Conservation (phyloP, 1,140 invertebrate species). For the Drosophila lowei region DNA sequence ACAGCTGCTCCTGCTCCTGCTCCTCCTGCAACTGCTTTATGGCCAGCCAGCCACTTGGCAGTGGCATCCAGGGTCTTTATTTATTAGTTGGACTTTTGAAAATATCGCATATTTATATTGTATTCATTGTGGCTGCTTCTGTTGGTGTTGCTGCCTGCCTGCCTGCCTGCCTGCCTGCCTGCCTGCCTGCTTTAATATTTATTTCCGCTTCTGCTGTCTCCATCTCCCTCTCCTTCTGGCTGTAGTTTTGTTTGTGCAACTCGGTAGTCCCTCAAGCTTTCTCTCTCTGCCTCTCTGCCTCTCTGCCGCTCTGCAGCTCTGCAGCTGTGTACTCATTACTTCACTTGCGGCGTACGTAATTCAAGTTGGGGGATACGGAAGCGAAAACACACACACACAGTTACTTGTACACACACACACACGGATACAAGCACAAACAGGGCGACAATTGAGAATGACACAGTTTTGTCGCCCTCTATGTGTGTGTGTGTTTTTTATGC, state of each 20-base stretch:
- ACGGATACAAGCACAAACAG: conserved; percentile 7
- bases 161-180: neutral
- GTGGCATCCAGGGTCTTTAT: conserved; percentile 37
- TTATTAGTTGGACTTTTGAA: conserved; percentile 77
- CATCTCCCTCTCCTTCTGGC: conserved; percentile 2
- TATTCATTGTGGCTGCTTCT: conserved; percentile 63
- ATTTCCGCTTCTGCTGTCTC: conserved; percentile 59
- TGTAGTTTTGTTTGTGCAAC: conserved; percentile 27
- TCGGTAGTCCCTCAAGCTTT: conserved; percentile 38
- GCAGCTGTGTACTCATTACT: conserved; percentile 74
- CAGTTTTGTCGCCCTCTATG: conserved; percentile 57
- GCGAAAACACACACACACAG: conserved; percentile 16
- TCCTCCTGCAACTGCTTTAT: conserved; percentile 33
- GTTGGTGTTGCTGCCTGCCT: neutral
- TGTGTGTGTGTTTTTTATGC: conserved; percentile 26
- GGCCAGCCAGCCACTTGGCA: conserved; percentile 46
- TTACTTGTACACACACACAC: no score
- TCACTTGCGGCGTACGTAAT: conserved; percentile 79
- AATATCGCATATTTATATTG: conserved; percentile 67
- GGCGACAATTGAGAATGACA: conserved; percentile 55
- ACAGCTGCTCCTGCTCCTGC: neutral
- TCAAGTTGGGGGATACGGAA: conserved; percentile 56
- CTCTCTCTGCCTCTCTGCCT: no score
- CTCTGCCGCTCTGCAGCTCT: conserved; percentile 39
- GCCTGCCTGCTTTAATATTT: conserved; percentile 70